Evolutionary conservation across 2,888 invertebrate species (phyloP), one percentile per base, ranked within the genome.

Genomic region (Xestia ashworthii): DNA sequence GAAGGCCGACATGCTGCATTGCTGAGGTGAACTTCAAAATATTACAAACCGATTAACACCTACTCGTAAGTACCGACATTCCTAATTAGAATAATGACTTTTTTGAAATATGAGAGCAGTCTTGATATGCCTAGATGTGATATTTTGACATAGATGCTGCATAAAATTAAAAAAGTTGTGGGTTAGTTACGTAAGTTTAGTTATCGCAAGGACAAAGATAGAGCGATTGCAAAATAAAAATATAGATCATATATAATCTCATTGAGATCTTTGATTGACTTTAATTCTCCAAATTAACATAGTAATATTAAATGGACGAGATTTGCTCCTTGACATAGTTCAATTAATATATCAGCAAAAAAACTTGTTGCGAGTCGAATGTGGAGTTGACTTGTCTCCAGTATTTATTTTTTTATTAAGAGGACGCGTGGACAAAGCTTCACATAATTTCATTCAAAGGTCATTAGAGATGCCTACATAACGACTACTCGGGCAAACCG

Each of bases 1-100:
- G 85, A 87, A 87, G 87, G 87, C 48, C 80, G 60, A 32, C 74
- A n/a, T 25, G 64, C 71, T 68, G 71, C 53, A 72, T 71, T 74
- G 25, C 74, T 68, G 44, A 78, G 25, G 32, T 38, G 53, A 62
- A 76, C 48, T 50, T 68, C 48, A 81, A 41, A 55, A 70, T 60
- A 64, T 83, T 69, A 41, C 50, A 22, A 68, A 70, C 25, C 55
- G 44, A 79, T 83, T 74, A 71, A 50, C 73, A 83, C 84, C 55
- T 79, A 70, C 16, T 68, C 5, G 44, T 60, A 46, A 64, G n/a
- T 44, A 65, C 65, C 46, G 6, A 66, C 53, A 83, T 67, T 73
- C 38, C 48, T 72, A 32, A 53, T n/a, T 69, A 66, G 68, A 50
- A 64, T 69, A 69, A 44, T 38, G 44, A 46, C 44, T 65, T 72